A percentile compares a stretch with the other conserved stretches of the same genome.
phyloP scores from a whole-genome alignment of 2,113 vertebrate genomes.

The Gopherus evgoodei region DNA sequence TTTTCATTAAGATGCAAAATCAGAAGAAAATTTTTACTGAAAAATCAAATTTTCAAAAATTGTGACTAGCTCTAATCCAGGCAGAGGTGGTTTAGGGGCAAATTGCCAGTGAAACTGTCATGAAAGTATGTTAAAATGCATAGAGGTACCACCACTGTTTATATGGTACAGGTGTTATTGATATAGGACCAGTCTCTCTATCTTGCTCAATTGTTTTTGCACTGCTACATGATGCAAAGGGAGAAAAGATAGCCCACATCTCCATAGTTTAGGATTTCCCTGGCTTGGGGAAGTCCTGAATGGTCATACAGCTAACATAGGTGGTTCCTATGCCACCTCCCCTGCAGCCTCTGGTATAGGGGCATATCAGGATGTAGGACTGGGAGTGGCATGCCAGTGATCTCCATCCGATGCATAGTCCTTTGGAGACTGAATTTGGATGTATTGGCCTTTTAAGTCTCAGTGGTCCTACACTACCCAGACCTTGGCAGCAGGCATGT shows the following conservation, averaged over 20 bases:
- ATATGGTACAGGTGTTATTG: neutral
- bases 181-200: neutral
- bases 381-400: neutral
- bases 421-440: neutral
- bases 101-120: neutral
- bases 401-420: neutral
- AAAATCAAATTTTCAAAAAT: conserved; percentile 6
- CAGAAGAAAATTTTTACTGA: neutral
- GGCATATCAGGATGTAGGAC: neutral
- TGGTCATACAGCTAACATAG: too few species aligned
- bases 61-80: neutral
- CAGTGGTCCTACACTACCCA: neutral
- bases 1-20: neutral
- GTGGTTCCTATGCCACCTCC: neutral
- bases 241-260: neutral
- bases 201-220: neutral
- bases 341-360: neutral
- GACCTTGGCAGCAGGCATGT: neutral
- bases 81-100: neutral
- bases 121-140: neutral
- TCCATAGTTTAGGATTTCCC: neutral
- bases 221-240: neutral
- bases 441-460: neutral
- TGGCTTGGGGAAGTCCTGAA: neutral
- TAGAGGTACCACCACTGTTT: neutral